Evolutionary conservation across 1,140 invertebrate genomes (phyloP).

Genomic region (Bombus waltoni): DNA sequence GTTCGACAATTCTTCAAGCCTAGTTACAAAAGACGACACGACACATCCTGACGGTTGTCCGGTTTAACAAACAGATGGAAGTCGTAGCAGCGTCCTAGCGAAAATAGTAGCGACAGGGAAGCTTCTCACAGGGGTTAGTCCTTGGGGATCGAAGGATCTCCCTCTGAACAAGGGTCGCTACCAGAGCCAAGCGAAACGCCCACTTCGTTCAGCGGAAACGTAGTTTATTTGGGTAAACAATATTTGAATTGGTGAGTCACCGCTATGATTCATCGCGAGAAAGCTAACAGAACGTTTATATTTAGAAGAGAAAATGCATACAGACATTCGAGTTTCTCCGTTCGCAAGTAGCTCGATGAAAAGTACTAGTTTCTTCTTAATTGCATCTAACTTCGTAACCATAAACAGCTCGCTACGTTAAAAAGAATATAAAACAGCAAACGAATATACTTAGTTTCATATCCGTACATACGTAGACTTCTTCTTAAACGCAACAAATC

Average conservation of each 20-base stretch:
- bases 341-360: not conserved
- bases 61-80: constrained; percentile 13
- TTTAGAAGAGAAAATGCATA: not conserved
- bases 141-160: not conserved
- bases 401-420: not conserved
- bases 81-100: not conserved
- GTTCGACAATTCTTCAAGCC: constrained; percentile 5
- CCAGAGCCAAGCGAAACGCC: not conserved
- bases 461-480: too few species aligned
- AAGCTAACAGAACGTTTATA: not conserved
- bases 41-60: not conserved
- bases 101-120: not conserved
- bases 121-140: not conserved
- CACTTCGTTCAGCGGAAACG: not conserved
- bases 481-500: not conserved
- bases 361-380: not conserved
- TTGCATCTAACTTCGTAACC: not conserved
- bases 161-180: not conserved
- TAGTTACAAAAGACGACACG: constrained; percentile 4
- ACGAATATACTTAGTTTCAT: too few species aligned
- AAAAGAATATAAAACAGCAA: too few species aligned
- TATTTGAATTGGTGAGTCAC: constrained; percentile 3
- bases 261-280: not conserved
- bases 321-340: not conserved
- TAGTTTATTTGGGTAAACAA: constrained; percentile 10